Conservation (phyloP, 2,797 vertebrate genomes). For the Mionectes olivaceus region DNA sequence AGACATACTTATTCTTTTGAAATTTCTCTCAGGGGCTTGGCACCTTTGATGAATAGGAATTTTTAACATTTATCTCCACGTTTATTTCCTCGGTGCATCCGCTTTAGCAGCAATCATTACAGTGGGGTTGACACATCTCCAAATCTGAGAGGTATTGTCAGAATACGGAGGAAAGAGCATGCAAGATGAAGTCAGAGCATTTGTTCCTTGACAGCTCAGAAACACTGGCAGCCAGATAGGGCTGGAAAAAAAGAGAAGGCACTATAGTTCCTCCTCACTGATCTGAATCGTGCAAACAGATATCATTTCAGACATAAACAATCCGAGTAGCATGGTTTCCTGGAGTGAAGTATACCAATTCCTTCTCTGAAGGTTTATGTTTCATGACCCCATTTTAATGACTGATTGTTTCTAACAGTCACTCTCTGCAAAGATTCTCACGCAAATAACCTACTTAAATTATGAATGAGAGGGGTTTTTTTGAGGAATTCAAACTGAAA, state of each 20-base stretch:
- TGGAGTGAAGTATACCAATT: neutral
- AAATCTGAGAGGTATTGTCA: neutral
- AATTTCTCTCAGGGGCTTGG: neutral
- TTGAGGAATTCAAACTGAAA: neutral
- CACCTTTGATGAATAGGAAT: neutral
- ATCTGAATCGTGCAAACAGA: conserved; percentile 21
- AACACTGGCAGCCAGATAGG: neutral
- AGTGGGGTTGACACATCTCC: neutral
- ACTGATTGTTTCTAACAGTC: neutral
- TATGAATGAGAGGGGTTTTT: neutral
- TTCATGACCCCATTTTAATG: neutral
- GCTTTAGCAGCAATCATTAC: conserved; percentile 1
- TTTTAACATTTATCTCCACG: conserved; percentile 12
- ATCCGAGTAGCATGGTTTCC: neutral
- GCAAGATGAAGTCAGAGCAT: conserved; percentile 20
- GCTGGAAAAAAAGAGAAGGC: neutral
- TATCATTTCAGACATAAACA: conserved; percentile 42
- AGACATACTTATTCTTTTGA: neutral
- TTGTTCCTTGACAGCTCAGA: conserved; percentile 41
- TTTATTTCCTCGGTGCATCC: neutral
- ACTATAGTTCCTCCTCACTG: conserved; percentile 15
- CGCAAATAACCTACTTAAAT: neutral
- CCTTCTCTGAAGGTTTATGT: conserved; percentile 10
- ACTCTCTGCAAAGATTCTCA: neutral
- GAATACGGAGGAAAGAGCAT: neutral